Base-by-base conservation (phyloP, 2,113 vertebrate species). In the Gopherus evgoodei region DNA sequence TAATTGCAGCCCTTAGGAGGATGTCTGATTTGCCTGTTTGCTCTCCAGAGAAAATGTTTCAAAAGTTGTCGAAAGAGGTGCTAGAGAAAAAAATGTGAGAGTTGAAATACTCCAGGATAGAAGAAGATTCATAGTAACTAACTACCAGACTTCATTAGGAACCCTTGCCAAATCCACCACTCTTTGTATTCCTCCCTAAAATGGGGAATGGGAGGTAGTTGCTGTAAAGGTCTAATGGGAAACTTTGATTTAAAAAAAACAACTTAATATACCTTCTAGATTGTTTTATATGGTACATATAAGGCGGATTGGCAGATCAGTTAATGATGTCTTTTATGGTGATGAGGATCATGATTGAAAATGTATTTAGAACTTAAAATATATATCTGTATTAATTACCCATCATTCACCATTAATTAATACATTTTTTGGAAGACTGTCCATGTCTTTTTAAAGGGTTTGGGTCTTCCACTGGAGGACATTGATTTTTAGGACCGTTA, bases 21-120 rank as follows among this genome's bases (percentile, higher is more conserved):
- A 57, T 13, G 0, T 7, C 29, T 21, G 3, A 79, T 78, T 86
- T 27, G 11, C 62, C 44, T 44, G 62, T 50, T 42, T 25, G 57
- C 88, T 93, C 57, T 11, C 62, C 72, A 50, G 83, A 80, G 94
- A 84, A 81, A 79, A 69, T 50, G 47, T 87, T 89, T 91, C 72
- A 84, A 88, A 84, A 89, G 83, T 81, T n/a, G 69, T 54, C 29
- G 24, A 8, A 54, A 89, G 95, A 78, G 87, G 42, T 75, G 93
- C 72, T 80, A 82, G 62, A 47, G 75, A 79, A 50, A 25, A 57
- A 78, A 84, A 35, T 44, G 50, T n/a, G 57, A 84, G 38, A 25
- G 29, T 56, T 72, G 10, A 25, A 47, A 27, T 79, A 85, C 86
- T 38, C 69, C 86, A 79, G 42, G 29, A n/a, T 79, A 12, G 47